Evolutionary conservation across 2,797 vertebrate genomes (phyloP), one percentile per base, ranked within the genome.

Genomic region (Paedocypris micromegethes): DNA sequence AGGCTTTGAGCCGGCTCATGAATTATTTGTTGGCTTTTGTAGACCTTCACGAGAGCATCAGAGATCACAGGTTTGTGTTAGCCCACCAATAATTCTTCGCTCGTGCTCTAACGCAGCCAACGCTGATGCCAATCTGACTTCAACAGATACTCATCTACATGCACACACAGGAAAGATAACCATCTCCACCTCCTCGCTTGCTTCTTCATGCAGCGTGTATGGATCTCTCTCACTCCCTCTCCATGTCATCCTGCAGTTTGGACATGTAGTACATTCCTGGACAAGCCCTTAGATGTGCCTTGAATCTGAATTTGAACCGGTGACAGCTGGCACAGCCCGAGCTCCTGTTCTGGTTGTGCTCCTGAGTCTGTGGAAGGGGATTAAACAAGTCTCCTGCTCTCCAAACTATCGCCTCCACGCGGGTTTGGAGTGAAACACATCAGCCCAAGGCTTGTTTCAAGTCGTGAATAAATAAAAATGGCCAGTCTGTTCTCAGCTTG

Each of bases 221-320:
- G 3, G 2, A 51, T 56, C 39, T 72, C 68, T 43, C 7, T 62
- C 64, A 61, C 49, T 53, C 56, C 51, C 61, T 72, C 9, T 50
- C 41, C 66, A 4, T 61, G 56, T 72, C 65, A 57, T 74, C 65
- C 45, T 38, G 59, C 42, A 57, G 75, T 75, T 77, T 75, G 66
- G 78, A 73, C 78, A 75, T 75, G 75, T 72, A 79, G 68, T 66
- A 40, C 78, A 79, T 79, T 79, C 78, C 75, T 58, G 59, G 71
- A 77, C 78, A 79, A 77, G 78, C 78, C 78, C 59, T 65, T 77
- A 76, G 73, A 77, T 68, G 75, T 52, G 74, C 55, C 60, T 64
- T 56, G 56, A 72, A 57, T 63, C 67, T 74, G 62, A 69, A 66
- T 64, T 54, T 56, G 48, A 66, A 62, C 66, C 50, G 38, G 50